These are phyloP conservation scores for Lycorma delicatula DNA, from an alignment of 1,140 invertebrate species.

Conservation along the genomic window DNA sequence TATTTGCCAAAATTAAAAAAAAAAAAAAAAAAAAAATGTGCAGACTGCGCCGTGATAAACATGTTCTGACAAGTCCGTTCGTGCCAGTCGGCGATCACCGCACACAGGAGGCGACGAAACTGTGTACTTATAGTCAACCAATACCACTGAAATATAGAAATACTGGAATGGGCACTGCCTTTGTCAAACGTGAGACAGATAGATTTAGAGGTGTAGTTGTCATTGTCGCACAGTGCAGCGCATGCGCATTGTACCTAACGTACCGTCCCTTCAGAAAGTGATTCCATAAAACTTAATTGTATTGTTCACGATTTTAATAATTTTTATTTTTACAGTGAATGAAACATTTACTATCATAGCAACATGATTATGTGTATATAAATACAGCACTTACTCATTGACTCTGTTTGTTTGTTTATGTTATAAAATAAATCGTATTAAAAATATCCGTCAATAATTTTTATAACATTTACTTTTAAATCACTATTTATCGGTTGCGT, in stretches of 20 bases:
- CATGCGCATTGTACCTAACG: no score
- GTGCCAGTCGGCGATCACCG: background rate
- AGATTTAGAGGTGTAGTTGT: background rate
- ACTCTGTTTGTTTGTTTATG: background rate
- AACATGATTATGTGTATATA: no score
- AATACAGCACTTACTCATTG: no score
- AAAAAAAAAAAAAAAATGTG: background rate
- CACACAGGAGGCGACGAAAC: background rate
- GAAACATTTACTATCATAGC: no score
- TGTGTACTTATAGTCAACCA: background rate
- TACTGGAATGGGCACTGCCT: background rate
- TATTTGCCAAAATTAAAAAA: no score
- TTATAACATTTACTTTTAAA: background rate
- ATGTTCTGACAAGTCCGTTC: slow-evolving; percentile 1
- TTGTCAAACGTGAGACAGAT: background rate
- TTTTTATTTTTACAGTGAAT: no score
- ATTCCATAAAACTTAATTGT: no score
- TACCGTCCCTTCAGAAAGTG: no score
- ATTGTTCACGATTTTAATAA: no score
- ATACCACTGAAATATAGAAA: background rate
- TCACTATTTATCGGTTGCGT: background rate
- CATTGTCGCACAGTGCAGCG: no score
- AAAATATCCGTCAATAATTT: background rate
- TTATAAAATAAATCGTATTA: background rate
- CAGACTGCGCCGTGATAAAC: background rate